Evolutionary conservation across 1,140 invertebrate genomes (phyloP).

Genomic region (Lucilia cuprina): DNA sequence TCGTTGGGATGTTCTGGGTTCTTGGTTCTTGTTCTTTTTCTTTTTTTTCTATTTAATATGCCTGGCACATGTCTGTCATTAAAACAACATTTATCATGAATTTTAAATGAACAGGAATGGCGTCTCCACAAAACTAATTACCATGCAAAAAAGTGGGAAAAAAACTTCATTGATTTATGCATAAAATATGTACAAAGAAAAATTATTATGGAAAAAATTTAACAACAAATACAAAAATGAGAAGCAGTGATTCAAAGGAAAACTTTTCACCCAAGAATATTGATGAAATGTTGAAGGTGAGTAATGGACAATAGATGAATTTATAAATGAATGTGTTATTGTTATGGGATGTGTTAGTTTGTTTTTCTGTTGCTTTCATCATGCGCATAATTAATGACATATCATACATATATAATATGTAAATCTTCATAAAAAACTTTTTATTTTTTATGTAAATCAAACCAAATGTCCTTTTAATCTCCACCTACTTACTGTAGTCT

Average conservation of each 20-base stretch:
- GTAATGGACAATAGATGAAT: no score
- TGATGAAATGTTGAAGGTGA: background rate
- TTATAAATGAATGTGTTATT: no score
- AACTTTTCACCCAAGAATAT: background rate
- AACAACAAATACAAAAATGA: background rate
- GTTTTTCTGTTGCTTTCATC: no score
- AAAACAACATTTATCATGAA: slow-evolving; percentile 12
- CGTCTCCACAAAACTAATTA: background rate
- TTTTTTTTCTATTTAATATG: background rate
- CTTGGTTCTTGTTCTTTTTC: no score
- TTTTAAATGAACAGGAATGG: background rate
- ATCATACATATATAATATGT: no score
- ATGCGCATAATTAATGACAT: no score
- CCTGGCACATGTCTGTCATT: slow-evolving; percentile 5
- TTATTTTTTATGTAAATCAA: no score
- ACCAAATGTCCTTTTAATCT: no score
- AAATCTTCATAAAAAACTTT: no score
- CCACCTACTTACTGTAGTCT: no score
- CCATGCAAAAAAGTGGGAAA: background rate
- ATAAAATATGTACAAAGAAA: background rate
- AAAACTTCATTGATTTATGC: background rate
- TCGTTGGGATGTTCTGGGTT: background rate
- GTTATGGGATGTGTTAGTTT: no score
- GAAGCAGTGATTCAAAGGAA: background rate
- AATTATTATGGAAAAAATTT: background rate